Evolutionary conservation across 2,888 invertebrate species (phyloP).

Genomic region (Mimachlamys varia): DNA sequence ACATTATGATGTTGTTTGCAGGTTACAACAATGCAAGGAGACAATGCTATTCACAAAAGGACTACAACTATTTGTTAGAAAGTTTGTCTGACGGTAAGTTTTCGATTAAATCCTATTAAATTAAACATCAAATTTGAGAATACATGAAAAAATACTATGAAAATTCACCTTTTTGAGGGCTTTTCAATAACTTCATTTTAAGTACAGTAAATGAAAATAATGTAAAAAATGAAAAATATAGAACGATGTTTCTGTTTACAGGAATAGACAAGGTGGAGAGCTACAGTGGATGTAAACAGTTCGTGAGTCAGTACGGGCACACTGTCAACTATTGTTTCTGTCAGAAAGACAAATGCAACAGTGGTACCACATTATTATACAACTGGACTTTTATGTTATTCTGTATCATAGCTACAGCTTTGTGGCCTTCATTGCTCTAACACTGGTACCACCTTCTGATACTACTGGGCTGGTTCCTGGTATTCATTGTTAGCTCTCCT

Average conservation of each 20-base stretch:
- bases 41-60: slow-evolving; percentile 57
- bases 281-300: slow-evolving; percentile 60
- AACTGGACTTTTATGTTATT: slow-evolving; percentile 8
- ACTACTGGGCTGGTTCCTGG: no score
- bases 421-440: neutral
- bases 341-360: slow-evolving; percentile 60
- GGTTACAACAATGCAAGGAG: slow-evolving; percentile 56
- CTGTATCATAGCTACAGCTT: neutral
- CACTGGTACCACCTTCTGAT: neutral
- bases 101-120: neutral
- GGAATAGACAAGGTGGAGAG: slow-evolving; percentile 28
- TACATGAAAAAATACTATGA: no score
- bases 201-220: no score
- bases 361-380: slow-evolving; percentile 41
- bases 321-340: slow-evolving; percentile 67
- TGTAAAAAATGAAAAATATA: neutral
- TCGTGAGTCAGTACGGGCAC: slow-evolving; percentile 55
- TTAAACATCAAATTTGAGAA: neutral
- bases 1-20: slow-evolving; percentile 41
- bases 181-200: no score
- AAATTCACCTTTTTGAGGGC: no score
- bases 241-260: neutral
- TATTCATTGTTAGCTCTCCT: no score
- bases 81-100: neutral
- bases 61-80: slow-evolving; percentile 50